Conservation (phyloP, 2,888 invertebrate species). For the Melinopterus prodromus region DNA sequence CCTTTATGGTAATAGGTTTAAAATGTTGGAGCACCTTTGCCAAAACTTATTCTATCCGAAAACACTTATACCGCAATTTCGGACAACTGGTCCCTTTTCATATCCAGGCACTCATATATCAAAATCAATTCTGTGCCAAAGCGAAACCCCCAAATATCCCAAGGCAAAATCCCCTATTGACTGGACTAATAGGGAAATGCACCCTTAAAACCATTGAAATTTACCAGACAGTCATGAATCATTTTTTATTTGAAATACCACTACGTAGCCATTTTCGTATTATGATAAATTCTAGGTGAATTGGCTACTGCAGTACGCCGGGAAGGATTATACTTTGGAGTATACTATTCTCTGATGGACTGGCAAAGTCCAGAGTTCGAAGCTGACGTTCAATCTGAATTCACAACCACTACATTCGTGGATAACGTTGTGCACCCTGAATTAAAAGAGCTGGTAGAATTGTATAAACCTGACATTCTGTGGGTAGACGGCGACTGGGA, state of each 20-base stretch:
- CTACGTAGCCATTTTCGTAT: not conserved
- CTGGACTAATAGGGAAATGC: no score
- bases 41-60: no score
- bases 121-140: no score
- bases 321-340: slow-evolving; percentile 76
- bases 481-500: slow-evolving; percentile 99
- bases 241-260: not conserved
- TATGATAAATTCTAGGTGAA: slow-evolving; percentile 62
- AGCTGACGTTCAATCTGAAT: slow-evolving; percentile 72
- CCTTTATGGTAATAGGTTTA: no score
- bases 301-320: slow-evolving; percentile 73
- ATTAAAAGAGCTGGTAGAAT: slow-evolving; percentile 76
- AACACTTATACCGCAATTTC: no score
- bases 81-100: no score
- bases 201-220: no score
- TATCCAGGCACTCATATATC: no score
- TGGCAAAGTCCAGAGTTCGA: slow-evolving; percentile 88
- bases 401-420: slow-evolving; percentile 72
- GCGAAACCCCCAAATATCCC: no score
- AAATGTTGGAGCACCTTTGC: no score
- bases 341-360: slow-evolving; percentile 87
- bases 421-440: slow-evolving; percentile 81
- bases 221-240: no score
- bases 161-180: no score
- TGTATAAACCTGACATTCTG: slow-evolving; percentile 78